These are phyloP conservation scores for Sycophaga agraensis DNA, from an alignment of 1,140 invertebrate genomes.

Conservation along the genomic window DNA sequence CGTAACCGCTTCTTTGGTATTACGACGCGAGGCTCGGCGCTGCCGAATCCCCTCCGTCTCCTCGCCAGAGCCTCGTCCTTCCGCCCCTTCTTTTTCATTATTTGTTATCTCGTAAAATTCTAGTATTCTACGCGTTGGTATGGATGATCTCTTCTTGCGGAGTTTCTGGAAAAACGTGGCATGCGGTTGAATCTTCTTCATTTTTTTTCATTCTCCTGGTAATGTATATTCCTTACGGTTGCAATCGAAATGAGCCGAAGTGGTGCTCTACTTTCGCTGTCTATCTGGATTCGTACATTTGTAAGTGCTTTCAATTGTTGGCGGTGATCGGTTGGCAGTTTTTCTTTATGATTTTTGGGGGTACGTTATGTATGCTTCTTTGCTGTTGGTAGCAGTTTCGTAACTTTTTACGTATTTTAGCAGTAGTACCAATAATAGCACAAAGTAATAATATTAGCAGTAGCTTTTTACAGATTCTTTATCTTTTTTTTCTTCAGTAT, in stretches of 20 bases:
- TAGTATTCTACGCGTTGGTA: conserved; percentile 1
- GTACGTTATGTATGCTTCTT: neutral
- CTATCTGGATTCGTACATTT: conserved; percentile 12
- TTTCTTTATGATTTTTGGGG: neutral
- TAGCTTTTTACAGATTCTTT: conserved; percentile 2
- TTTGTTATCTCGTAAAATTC: conserved; percentile 12
- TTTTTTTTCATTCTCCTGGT: conserved; percentile 15
- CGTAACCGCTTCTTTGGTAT: conserved; percentile 52
- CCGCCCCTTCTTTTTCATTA: neutral
- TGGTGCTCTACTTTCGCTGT: conserved; percentile 16
- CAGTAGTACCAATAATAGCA: neutral
- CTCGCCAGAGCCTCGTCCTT: conserved; percentile 23
- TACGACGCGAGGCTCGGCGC: conserved; percentile 38
- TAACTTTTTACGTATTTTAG: conserved; percentile 3
- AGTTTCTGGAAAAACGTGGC: conserved; percentile 19
- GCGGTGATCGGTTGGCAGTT: conserved; percentile 15
- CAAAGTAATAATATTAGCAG: neutral
- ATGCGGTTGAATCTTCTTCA: conserved; percentile 20
- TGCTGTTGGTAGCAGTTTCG: too few species aligned
- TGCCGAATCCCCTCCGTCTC: conserved; percentile 19
- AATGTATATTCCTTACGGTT: conserved; percentile 17
- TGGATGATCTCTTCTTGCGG: neutral
- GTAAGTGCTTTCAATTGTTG: conserved; percentile 1
- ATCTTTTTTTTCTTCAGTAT: neutral
- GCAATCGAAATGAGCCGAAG: conserved; percentile 22